These are phyloP conservation scores for Colletes collaris DNA, from an alignment of 2,888 invertebrate genomes.

Conservation along the genomic window DNA sequence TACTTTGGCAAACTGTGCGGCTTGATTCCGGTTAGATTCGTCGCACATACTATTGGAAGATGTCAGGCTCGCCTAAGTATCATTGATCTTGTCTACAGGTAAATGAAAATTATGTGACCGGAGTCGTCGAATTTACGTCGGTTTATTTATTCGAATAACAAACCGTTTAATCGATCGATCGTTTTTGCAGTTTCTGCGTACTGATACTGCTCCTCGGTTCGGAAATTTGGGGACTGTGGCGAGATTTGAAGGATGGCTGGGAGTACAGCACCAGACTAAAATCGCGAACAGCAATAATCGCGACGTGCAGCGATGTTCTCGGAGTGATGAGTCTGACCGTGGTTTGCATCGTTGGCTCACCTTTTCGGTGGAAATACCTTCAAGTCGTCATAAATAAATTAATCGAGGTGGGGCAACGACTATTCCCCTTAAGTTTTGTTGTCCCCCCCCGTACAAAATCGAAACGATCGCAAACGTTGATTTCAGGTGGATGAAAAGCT, in stretches of 20 bases:
- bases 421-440: neutral
- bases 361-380: constrained; percentile 84
- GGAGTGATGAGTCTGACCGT: constrained; percentile 85
- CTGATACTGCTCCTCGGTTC: constrained; percentile 63
- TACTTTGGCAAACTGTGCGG: constrained; percentile 77
- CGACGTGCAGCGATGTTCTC: constrained; percentile 85
- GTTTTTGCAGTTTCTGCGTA: constrained; percentile 62
- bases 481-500: constrained; percentile 76
- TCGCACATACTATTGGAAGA: constrained; percentile 63
- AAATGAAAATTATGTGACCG: neutral
- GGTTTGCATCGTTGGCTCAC: constrained; percentile 84
- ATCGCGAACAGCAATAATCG: constrained; percentile 85
- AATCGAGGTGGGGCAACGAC: constrained; percentile 74
- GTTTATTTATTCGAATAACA: neutral
- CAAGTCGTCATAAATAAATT: constrained; percentile 84
- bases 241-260: constrained; percentile 85
- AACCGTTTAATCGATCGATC: neutral
- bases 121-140: neutral
- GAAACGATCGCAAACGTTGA: neutral
- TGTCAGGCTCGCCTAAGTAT: constrained; percentile 68
- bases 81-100: constrained; percentile 76
- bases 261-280: constrained; percentile 85
- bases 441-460: neutral
- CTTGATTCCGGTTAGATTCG: constrained; percentile 76
- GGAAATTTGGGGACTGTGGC: constrained; percentile 83